These are phyloP conservation scores for Scophthalmus maximus DNA, from an alignment of 2,113 vertebrate species.

Conservation along the genomic window DNA sequence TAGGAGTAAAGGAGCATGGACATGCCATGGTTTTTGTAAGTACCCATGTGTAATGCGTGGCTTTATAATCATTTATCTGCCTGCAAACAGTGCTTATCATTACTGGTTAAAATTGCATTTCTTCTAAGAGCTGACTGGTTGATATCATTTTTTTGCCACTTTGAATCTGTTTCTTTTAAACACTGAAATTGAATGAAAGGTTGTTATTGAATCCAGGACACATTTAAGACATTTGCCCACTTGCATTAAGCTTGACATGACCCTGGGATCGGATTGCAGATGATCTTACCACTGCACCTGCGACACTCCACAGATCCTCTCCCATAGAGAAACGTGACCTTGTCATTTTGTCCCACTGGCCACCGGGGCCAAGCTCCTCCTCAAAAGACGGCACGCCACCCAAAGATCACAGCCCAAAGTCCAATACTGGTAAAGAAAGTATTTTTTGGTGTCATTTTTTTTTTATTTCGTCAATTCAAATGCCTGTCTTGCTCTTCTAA, in stretches of 20 bases:
- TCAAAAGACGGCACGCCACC: constrained; percentile 65
- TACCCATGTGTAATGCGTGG: constrained; percentile 68
- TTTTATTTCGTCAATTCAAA: not conserved
- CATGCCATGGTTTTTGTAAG: constrained; percentile 79
- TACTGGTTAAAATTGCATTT: constrained; percentile 42
- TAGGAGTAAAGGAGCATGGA: constrained; percentile 78
- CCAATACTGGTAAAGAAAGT: constrained; percentile 49
- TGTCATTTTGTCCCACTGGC: constrained; percentile 84
- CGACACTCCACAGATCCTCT: constrained; percentile 74
- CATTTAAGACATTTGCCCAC: not conserved
- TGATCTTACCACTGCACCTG: constrained; percentile 6
- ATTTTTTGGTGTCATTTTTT: not conserved
- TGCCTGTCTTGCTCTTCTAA: not conserved
- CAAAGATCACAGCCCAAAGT: constrained; percentile 64
- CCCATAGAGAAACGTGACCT: constrained; percentile 82
- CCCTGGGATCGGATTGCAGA: not conserved
- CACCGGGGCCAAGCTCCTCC: constrained; percentile 71
- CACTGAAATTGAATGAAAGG: not conserved
- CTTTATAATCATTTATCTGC: constrained; percentile 58
- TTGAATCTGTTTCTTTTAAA: not conserved
- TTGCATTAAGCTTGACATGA: not conserved
- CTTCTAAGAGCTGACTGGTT: constrained; percentile 32
- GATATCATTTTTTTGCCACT: constrained; percentile 4
- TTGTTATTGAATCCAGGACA: not conserved
- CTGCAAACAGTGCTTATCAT: constrained; percentile 59